Percentiles rank a stretch among this genome's conserved stretches.
Evolutionary conservation across 2,113 vertebrate species (phyloP).

Genomic region (Suncus etruscus): DNA sequence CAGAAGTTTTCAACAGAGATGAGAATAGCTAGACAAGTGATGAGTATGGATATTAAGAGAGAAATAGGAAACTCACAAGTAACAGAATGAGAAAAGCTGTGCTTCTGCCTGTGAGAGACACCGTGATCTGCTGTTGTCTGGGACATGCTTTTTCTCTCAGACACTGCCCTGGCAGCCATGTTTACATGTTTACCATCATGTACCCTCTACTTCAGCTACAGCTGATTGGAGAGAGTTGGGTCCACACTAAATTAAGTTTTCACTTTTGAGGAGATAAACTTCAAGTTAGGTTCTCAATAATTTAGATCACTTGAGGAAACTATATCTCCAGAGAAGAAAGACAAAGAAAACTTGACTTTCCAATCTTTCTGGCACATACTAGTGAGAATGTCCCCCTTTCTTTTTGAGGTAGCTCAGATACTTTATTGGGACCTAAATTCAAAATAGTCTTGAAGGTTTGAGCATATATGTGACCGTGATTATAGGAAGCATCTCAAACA

Average conservation of each 20-base stretch:
- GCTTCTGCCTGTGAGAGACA: neutral
- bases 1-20: neutral
- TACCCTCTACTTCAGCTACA: neutral
- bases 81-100: neutral
- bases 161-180: neutral
- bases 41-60: neutral
- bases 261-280: neutral
- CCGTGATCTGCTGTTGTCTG: neutral
- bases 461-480: neutral
- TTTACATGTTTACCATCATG: no score
- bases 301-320: neutral
- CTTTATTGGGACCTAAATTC: neutral
- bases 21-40: neutral
- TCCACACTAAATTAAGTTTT: neutral
- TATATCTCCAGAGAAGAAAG: neutral
- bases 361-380: neutral
- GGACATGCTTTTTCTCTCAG: neutral
- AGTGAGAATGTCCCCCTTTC: neutral
- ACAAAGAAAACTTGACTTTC: no score
- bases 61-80: neutral
- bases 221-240: neutral
- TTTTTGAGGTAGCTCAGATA: neutral
- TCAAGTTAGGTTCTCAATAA: neutral
- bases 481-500: constrained; percentile 4
- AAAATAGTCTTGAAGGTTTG: neutral